These are phyloP conservation scores for Sylvia borin DNA, from an alignment of 2,797 vertebrate genomes.

Conservation along the genomic window DNA sequence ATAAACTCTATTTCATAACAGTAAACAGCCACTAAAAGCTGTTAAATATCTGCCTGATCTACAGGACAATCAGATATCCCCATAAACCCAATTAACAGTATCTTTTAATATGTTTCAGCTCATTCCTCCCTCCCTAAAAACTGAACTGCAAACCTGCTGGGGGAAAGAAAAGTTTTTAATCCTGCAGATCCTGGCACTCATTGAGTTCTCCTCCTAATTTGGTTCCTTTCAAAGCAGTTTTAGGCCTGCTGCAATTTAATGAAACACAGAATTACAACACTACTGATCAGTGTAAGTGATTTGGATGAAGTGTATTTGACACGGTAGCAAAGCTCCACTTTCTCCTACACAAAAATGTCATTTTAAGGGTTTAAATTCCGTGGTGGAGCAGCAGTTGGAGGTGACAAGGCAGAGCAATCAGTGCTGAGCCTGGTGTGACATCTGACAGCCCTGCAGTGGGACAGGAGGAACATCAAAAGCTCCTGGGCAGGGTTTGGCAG, in stretches of 20 bases:
- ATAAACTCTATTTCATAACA: not conserved
- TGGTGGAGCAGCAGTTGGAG: not conserved
- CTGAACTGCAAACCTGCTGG: not conserved
- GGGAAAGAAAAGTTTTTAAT: not conserved
- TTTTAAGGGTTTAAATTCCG: not conserved
- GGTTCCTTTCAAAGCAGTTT: not conserved
- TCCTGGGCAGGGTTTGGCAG: not conserved
- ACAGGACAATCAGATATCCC: not conserved
- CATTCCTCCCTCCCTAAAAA: not conserved
- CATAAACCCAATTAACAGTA: rapidly evolving
- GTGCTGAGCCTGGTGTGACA: not conserved
- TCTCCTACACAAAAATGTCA: not conserved
- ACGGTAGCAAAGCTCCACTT: not conserved
- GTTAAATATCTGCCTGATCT: not conserved
- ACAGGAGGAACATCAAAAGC: not conserved
- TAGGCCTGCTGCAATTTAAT: not conserved
- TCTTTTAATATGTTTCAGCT: not conserved
- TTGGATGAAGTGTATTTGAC: not conserved
- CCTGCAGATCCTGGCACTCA: rapidly evolving
- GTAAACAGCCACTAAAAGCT: not conserved
- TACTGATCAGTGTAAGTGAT: not conserved
- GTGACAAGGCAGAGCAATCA: not conserved
- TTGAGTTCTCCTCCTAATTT: rapidly evolving
- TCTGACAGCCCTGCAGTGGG: not conserved
- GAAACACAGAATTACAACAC: not conserved